Conservation (phyloP, 2,113 vertebrate species). For the Cynocephalus volans region DNA sequence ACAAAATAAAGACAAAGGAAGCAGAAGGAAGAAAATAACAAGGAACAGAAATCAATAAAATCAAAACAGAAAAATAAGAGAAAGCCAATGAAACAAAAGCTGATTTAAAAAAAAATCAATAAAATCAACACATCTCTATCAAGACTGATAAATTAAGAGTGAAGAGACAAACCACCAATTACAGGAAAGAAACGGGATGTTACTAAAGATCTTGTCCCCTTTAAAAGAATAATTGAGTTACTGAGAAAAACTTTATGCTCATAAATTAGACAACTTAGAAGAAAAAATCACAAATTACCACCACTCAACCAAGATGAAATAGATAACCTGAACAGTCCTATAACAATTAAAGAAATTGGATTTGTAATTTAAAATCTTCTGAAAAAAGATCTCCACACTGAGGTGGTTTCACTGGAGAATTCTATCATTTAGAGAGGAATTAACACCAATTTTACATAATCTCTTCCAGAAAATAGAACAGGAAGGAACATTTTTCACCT, state of each 20-base stretch:
- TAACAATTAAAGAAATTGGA: background rate
- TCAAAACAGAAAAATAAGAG: background rate
- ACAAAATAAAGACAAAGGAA: background rate
- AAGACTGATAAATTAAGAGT: background rate
- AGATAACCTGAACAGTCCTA: background rate
- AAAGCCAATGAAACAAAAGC: constrained; percentile 23
- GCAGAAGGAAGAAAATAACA: constrained; percentile 21
- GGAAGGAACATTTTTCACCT: background rate
- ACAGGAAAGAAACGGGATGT: background rate
- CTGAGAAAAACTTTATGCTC: background rate
- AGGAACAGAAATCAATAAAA: background rate
- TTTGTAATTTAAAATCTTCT: constrained; percentile 27
- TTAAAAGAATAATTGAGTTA: background rate
- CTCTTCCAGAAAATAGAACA: constrained; percentile 5
- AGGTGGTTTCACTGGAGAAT: background rate
- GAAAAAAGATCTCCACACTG: background rate
- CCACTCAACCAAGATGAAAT: constrained; percentile 21
- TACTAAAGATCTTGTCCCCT: background rate
- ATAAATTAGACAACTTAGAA: background rate
- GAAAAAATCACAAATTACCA: background rate
- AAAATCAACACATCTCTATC: background rate
- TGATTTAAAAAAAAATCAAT: background rate
- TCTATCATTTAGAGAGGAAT: background rate
- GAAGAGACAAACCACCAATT: constrained; percentile 7
- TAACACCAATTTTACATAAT: constrained; percentile 19